Conservation (phyloP, 2,888 invertebrate species). For the Cephalotes varians region DNA sequence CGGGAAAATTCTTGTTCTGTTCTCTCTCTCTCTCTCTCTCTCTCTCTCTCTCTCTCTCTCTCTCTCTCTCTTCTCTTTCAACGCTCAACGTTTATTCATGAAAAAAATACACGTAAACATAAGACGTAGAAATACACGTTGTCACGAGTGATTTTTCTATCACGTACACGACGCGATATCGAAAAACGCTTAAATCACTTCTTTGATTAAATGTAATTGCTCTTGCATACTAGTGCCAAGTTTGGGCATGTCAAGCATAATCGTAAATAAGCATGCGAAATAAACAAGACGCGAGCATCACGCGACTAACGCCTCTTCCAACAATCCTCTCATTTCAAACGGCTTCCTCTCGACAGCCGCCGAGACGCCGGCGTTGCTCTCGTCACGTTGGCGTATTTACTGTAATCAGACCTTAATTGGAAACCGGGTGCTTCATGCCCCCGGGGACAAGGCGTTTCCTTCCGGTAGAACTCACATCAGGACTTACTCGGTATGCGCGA, state of each 20-base stretch:
- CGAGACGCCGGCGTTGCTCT: conserved; percentile 19
- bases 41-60: background rate
- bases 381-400: conserved; percentile 63
- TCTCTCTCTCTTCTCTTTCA: background rate
- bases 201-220: background rate
- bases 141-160: background rate
- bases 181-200: background rate
- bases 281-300: conserved; percentile 7
- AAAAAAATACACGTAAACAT: background rate
- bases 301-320: background rate
- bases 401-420: conserved; percentile 73
- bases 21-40: background rate
- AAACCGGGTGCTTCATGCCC: conserved; percentile 54
- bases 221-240: background rate
- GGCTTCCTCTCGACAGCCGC: conserved; percentile 6
- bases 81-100: background rate
- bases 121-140: background rate
- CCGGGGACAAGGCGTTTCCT: conserved; percentile 44
- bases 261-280: conserved; percentile 8
- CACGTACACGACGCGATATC: background rate
- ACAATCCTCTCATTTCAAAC: conserved; percentile 11
- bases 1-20: background rate
- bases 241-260: background rate
- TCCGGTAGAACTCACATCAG: conserved; percentile 56
- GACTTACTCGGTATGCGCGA: conserved; percentile 52